Evolutionary conservation across 1,140 invertebrate genomes (phyloP), one percentile per base, ranked within the genome.

Genomic region (Calliopsis andreniformis): DNA sequence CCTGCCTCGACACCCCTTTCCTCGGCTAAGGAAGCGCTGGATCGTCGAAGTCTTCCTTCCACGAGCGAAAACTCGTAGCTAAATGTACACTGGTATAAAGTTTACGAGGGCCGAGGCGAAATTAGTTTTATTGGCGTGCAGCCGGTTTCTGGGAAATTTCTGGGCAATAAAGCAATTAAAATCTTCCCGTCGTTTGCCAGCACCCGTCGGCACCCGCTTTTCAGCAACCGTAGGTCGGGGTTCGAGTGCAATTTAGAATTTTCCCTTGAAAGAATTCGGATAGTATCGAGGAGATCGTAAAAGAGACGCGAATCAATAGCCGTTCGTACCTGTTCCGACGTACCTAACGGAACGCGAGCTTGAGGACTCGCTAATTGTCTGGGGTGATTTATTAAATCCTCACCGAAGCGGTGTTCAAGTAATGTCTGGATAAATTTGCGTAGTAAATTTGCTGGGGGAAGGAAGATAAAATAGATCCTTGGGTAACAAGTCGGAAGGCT

Each of bases 161-260:
- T 16, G 78, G 63, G 72, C 73, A 87, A 85, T 88, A 88, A 88
- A 87, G 78, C 80, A 78, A 86, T 87, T 87, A 83, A 82, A 80
- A 51, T 42, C 59, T 39, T 58, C 30, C n/a, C n/a, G 25, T 47
- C 51, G 4, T 3, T 14, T 8, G 8, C 10, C 6, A 16, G 16
- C 25, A 5, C 12, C 12, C 25, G n/a, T 62, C 47, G 42, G 72
- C 59, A 12, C 25, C 0, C 51, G 16, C 30, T 0, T 0, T 5
- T 8, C 0, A 6, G n/a, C n/a, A n/a, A n/a, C n/a, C n/a, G n/a
- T n/a, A n/a, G n/a, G n/a, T n/a, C n/a, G n/a, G 1, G 2, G 28
- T 0, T 47, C 7, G 14, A 42, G 7, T n/a, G 64, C n/a, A 61
- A 32, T 61, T 59, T 23, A 12, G 32, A 16, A 42, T 69, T 76